These are phyloP conservation scores for Clarias batrachus DNA, from an alignment of 2,113 vertebrate species.

Conservation along the genomic window DNA sequence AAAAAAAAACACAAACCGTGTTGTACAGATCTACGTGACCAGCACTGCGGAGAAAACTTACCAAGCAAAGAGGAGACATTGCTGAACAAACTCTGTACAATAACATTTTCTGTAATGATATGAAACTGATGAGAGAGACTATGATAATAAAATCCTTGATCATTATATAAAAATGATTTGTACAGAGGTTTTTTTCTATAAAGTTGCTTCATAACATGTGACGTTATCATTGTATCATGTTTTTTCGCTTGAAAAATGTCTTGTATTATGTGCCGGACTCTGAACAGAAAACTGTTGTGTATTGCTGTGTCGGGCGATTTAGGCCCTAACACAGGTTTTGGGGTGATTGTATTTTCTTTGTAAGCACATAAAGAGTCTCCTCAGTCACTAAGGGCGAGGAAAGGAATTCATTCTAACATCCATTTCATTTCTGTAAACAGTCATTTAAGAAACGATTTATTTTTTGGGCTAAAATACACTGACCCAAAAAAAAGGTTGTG, in stretches of 20 bases:
- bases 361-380: neutral
- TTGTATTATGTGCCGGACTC: neutral
- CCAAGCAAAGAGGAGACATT: slow-evolving; percentile 95
- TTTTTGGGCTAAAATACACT: neutral
- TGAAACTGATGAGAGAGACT: slow-evolving; percentile 97
- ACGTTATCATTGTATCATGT: neutral
- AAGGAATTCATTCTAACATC: neutral
- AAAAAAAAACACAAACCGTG: slow-evolving; percentile 83
- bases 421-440: neutral
- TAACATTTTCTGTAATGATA: slow-evolving; percentile 99
- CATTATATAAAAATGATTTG: slow-evolving; percentile 91
- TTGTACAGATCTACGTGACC: slow-evolving; percentile 99
- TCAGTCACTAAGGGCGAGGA: neutral
- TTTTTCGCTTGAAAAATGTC: neutral
- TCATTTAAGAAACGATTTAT: neutral
- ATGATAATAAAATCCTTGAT: slow-evolving; percentile 92
- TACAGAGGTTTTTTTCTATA: neutral
- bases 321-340: neutral
- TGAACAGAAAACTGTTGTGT: neutral
- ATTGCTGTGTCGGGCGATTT: neutral
- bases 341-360: neutral
- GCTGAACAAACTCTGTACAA: slow-evolving; percentile 97
- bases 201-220: neutral
- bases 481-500: too few species aligned
- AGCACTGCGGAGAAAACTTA: slow-evolving; percentile 96